These are phyloP conservation scores for Tupiocoris notatus DNA, from an alignment of 2,888 invertebrate genomes.

Conservation along the genomic window DNA sequence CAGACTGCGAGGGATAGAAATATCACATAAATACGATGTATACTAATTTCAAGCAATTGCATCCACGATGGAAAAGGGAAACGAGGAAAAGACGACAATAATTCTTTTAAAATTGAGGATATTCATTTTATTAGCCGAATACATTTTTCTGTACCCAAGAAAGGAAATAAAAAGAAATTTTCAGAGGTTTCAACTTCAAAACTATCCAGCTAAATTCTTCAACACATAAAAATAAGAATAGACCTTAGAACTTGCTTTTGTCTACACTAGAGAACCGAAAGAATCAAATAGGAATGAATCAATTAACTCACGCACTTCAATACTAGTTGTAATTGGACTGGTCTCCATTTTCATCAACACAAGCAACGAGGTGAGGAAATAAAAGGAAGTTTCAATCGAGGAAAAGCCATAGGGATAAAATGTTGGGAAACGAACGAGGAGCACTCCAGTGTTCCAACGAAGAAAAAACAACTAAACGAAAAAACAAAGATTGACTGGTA, in stretches of 20 bases:
- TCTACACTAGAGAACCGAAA: slow-evolving; percentile 29
- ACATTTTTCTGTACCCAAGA: slow-evolving; percentile 34
- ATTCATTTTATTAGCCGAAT: slow-evolving; percentile 41
- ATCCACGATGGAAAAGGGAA: neutral
- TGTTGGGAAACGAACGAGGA: neutral
- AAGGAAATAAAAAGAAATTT: slow-evolving; percentile 25
- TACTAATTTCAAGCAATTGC: neutral
- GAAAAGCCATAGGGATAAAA: neutral
- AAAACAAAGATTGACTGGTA: neutral
- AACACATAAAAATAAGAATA: slow-evolving; percentile 17
- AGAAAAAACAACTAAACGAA: neutral
- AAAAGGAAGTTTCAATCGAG: neutral
- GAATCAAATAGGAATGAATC: slow-evolving; percentile 32
- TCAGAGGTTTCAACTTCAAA: slow-evolving; percentile 5
- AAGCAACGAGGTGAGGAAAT: neutral
- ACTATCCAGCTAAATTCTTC: slow-evolving; percentile 29
- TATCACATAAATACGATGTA: too few species aligned
- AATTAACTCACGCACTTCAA: slow-evolving; percentile 21
- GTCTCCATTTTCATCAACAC: slow-evolving; percentile 19
- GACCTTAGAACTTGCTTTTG: slow-evolving; percentile 12
- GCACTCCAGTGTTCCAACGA: neutral
- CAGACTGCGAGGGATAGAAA: too few species aligned
- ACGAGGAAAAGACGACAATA: slow-evolving; percentile 3
- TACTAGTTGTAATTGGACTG: neutral
- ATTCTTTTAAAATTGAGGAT: slow-evolving; percentile 11